Conservation (phyloP, 37 sponge, comb jelly and placozoan genomes). For the Aplysina aerophoba region DNA sequence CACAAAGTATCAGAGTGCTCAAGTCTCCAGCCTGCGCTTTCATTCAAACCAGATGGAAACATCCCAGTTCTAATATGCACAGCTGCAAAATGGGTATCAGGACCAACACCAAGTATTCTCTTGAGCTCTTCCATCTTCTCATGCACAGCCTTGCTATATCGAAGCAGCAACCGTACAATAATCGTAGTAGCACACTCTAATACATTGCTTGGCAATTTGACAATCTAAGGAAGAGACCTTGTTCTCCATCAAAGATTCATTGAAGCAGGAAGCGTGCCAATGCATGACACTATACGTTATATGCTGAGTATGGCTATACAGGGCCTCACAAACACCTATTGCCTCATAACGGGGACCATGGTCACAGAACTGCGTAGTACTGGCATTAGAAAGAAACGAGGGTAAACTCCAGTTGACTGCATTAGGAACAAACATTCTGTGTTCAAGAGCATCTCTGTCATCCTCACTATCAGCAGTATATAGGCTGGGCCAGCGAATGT, state of each 20-base stretch:
- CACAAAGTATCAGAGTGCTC: neutral
- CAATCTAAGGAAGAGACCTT: neutral
- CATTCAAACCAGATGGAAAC: neutral
- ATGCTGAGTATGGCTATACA: neutral
- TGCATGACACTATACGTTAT: neutral
- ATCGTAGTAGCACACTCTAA: neutral
- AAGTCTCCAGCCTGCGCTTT: no score
- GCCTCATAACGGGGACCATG: neutral
- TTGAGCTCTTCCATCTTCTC: neutral
- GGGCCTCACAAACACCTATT: neutral
- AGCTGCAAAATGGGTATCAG: neutral
- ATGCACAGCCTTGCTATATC: neutral
- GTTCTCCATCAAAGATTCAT: neutral
- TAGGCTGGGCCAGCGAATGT: neutral
- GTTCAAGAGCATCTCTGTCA: neutral
- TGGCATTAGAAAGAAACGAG: neutral
- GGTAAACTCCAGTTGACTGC: neutral
- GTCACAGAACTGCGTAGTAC: neutral
- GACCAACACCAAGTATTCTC: neutral
- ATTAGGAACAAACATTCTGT: neutral
- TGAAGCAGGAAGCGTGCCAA: slow-evolving; percentile 1
- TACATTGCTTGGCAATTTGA: neutral
- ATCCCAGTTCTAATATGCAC: slow-evolving; percentile 18
- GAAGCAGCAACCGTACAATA: neutral
- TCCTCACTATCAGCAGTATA: neutral